Conservation (phyloP, 2,113 vertebrate species). For the Xiphias gladius region DNA sequence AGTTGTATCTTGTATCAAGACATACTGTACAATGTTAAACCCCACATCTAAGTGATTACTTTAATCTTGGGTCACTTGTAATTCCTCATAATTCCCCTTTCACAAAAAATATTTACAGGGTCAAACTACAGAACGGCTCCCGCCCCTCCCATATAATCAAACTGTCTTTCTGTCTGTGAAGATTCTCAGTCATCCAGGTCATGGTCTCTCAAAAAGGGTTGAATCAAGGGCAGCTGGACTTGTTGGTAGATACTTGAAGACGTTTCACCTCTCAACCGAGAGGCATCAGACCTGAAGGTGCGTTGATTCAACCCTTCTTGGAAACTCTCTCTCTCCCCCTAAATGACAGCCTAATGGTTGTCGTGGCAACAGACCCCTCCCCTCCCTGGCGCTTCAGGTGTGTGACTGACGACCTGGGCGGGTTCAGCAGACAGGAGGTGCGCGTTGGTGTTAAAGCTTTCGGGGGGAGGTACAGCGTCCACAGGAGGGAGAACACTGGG, state of each 20-base stretch:
- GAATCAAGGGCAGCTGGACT: too few species aligned
- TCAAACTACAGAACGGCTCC: too few species aligned
- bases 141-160: too few species aligned
- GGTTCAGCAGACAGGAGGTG: conserved; percentile 44
- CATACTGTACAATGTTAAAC: not conserved
- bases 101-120: too few species aligned
- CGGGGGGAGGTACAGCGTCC: conserved; percentile 36
- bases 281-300: too few species aligned
- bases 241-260: too few species aligned
- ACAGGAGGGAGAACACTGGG: conserved; percentile 35
- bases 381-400: not conserved
- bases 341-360: not conserved
- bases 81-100: too few species aligned
- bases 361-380: not conserved
- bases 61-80: not conserved
- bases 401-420: conserved; percentile 43
- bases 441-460: conserved; percentile 41
- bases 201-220: too few species aligned
- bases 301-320: too few species aligned
- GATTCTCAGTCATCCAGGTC: too few species aligned
- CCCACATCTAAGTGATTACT: not conserved
- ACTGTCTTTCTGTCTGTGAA: too few species aligned
- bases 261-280: too few species aligned
- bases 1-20: not conserved
- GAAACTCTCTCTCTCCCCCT: not conserved